Evolutionary conservation across 2,888 invertebrate genomes (phyloP).

Genomic region (Drosophila macrospina): DNA sequence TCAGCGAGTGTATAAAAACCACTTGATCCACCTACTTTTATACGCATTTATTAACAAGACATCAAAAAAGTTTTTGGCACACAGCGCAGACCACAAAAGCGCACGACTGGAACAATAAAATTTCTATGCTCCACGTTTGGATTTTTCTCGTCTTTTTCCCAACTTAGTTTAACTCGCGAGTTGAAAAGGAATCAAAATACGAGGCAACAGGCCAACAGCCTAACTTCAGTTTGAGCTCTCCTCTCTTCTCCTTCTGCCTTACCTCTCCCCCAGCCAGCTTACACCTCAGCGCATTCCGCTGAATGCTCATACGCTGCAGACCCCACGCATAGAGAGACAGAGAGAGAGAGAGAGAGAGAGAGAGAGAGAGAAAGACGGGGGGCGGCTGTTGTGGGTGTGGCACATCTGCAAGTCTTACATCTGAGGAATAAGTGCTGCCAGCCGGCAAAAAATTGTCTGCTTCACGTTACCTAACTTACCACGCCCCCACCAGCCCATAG

Average conservation of each 20-base stretch:
- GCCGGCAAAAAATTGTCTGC: conserved; percentile 40
- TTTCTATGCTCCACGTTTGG: conserved; percentile 19
- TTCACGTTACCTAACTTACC: conserved; percentile 32
- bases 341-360: not conserved
- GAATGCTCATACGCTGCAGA: conserved; percentile 25
- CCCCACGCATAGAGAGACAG: conserved; percentile 14
- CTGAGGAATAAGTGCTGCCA: conserved; percentile 31
- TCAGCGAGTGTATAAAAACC: conserved; percentile 21
- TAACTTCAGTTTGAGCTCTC: conserved; percentile 18
- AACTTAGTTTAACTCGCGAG: conserved; percentile 23
- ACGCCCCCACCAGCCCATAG: conserved; percentile 3
- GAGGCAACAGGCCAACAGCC: conserved; percentile 37
- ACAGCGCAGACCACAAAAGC: conserved; percentile 12
- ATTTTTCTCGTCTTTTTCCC: conserved; percentile 1
- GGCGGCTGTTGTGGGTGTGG: conserved; percentile 1
- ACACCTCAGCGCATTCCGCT: conserved; percentile 24
- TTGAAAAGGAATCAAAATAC: conserved; percentile 37
- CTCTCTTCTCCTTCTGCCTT: not conserved
- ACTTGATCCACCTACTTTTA: conserved; percentile 25
- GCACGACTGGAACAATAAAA: conserved; percentile 38
- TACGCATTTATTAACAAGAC: conserved; percentile 37
- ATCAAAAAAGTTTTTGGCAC: conserved; percentile 29
- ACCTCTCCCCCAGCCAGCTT: not conserved
- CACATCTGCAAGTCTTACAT: conserved; percentile 34
- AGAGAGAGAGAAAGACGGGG: not conserved